Evolutionary conservation across 2,888 invertebrate genomes (phyloP).

Genomic region (Gortyna flavago): DNA sequence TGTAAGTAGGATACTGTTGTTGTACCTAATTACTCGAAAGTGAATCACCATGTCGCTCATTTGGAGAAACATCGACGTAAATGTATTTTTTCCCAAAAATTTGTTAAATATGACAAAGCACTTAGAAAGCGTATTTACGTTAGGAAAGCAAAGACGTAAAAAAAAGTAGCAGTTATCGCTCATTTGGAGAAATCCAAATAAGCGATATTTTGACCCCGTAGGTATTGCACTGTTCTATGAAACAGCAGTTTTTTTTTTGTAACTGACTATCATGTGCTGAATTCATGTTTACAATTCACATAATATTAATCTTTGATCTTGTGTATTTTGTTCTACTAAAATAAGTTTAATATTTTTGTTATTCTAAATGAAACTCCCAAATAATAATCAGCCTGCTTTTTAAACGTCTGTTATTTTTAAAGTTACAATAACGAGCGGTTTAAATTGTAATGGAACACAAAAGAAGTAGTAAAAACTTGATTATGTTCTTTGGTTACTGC

Average conservation of each 20-base stretch:
- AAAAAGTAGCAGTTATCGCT: too few relatives aligned
- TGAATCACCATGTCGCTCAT: background rate
- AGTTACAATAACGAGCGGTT: slow-evolving; percentile 21
- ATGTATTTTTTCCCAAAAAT: too few relatives aligned
- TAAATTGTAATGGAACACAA: slow-evolving; percentile 26
- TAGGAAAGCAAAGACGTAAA: too few relatives aligned
- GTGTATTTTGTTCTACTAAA: background rate
- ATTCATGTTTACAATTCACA: background rate
- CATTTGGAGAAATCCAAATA: too few relatives aligned
- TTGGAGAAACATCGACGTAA: too few relatives aligned
- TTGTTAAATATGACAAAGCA: too few relatives aligned
- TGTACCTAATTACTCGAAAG: background rate
- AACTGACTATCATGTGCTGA: too few relatives aligned
- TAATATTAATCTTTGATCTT: background rate
- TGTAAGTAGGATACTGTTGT: background rate
- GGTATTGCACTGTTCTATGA: too few relatives aligned
- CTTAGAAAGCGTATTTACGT: too few relatives aligned
- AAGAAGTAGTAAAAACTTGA: slow-evolving; percentile 27
- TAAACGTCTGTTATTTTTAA: slow-evolving; percentile 17
- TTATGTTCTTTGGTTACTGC: slow-evolving; percentile 28
- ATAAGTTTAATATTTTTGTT: background rate
- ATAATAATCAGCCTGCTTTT: slow-evolving; percentile 4
- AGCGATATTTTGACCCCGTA: too few relatives aligned
- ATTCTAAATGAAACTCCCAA: slow-evolving; percentile 25
- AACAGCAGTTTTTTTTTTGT: background rate